Conservation (phyloP, 2,113 vertebrate species). For the Hystrix cristata region DNA sequence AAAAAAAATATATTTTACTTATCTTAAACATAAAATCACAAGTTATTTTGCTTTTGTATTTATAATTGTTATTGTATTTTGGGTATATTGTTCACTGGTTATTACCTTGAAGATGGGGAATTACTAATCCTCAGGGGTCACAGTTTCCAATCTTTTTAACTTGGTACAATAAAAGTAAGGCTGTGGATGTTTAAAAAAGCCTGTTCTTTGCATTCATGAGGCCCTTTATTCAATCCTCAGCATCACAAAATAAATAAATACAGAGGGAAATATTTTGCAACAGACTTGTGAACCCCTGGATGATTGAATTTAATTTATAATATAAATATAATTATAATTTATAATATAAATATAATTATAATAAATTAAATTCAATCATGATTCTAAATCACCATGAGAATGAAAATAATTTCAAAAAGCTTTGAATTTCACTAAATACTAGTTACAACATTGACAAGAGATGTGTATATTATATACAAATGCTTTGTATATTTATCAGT, state of each 20-base stretch:
- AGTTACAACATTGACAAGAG: constrained; percentile 13
- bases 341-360: too few species aligned
- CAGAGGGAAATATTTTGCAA: background rate
- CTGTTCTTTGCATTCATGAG: background rate
- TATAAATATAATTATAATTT: too few species aligned
- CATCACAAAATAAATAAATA: background rate
- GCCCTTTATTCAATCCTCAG: background rate
- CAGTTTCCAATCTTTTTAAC: constrained; percentile 28
- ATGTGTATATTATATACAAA: background rate
- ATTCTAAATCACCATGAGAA: constrained; percentile 6
- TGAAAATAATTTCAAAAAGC: constrained; percentile 43
- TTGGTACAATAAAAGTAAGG: background rate
- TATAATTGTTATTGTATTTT: background rate
- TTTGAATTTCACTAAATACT: constrained; percentile 59
- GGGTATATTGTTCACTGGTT: background rate
- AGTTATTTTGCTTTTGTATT: constrained; percentile 17
- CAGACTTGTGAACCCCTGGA: background rate
- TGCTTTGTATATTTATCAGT: background rate
- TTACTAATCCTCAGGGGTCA: background rate
- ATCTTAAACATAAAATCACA: background rate
- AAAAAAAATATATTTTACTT: constrained; percentile 43
- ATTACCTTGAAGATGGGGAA: background rate
- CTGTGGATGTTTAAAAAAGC: background rate
- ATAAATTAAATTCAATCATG: too few species aligned
- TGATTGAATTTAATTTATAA: constrained; percentile 32